Conservation (phyloP, 1,140 invertebrate genomes). For the Matsumurasca onukii region DNA sequence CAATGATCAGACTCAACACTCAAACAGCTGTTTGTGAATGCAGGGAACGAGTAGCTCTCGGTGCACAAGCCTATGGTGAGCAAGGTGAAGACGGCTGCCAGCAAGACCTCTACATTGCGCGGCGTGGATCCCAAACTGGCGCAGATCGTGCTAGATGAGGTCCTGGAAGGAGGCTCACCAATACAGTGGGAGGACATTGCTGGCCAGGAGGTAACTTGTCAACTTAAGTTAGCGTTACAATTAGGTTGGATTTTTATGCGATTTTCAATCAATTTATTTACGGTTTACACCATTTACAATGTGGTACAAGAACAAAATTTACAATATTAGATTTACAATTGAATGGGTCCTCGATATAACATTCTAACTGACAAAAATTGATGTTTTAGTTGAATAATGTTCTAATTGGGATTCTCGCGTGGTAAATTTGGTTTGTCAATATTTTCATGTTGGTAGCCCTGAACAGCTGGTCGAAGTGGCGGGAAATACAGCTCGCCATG, state of each 20-base stretch:
- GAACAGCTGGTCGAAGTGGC: too few relatives aligned
- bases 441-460: too few relatives aligned
- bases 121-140: slow-evolving; percentile 90
- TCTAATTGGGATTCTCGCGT: too few relatives aligned
- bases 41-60: slow-evolving; percentile 56
- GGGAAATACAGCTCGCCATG: too few relatives aligned
- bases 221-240: too few relatives aligned
- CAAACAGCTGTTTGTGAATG: too few relatives aligned
- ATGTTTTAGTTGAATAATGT: too few relatives aligned
- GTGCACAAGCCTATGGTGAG: slow-evolving; percentile 56
- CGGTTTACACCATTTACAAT: too few relatives aligned
- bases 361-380: too few relatives aligned
- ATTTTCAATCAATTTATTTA: background rate
- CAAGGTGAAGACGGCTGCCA: slow-evolving; percentile 52
- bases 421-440: too few relatives aligned
- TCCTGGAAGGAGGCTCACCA: slow-evolving; percentile 74
- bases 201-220: slow-evolving; percentile 72
- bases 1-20: too few relatives aligned
- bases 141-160: slow-evolving; percentile 75
- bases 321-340: background rate
- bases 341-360: background rate
- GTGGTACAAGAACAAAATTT: too few relatives aligned
- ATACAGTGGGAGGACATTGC: slow-evolving; percentile 94
- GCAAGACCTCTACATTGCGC: slow-evolving; percentile 56
- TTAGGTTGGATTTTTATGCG: background rate